Evolutionary conservation across 2,888 invertebrate species (phyloP), one percentile per base, ranked within the genome.

Genomic region (Melieria picta): DNA sequence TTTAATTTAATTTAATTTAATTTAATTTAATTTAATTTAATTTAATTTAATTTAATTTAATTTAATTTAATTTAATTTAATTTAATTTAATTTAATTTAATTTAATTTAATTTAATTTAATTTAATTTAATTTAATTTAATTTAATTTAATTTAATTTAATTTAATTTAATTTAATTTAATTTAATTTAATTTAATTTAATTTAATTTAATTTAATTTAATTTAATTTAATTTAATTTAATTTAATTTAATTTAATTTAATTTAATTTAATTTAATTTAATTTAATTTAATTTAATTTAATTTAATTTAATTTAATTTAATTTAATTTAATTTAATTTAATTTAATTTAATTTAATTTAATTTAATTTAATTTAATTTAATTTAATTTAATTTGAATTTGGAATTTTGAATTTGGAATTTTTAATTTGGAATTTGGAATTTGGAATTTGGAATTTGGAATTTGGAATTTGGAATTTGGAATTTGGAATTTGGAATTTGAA

Each of bases 361-460:
- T 58, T n/a, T 47, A 13, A 56, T 56, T 67, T 58, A 60, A 67
- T 67, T 50, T 11, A 45, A 55, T 60, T 60, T 30, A 47, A 45
- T 50, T 60, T 52, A 52, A 11, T 52, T 52, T 52, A 52, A 3
- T 52, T 52, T 52, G 16, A 16, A 16, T 16, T 16, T 16, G 16
- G 1, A 16, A n/a, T n/a, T 16, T 16, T 16, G 16, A 16, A 16
- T 16, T 16, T 16, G 16, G 1, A 16, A n/a, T n/a, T 16, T 16
- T 16, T 0, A 16, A 16, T 16, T 16, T 16, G 16, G 16, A 16
- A 16, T 16, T 16, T 16, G 16, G 16, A 16, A 16, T 16, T 16
- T 16, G 16, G 16, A 16, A 16, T 16, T 16, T 16, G 16, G 16
- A 16, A 16, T 16, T 16, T 16, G 16, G 16, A 16, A 16, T 16